These are phyloP conservation scores for Centropristis striata DNA, from an alignment of 2,113 vertebrate genomes.

Conservation along the genomic window DNA sequence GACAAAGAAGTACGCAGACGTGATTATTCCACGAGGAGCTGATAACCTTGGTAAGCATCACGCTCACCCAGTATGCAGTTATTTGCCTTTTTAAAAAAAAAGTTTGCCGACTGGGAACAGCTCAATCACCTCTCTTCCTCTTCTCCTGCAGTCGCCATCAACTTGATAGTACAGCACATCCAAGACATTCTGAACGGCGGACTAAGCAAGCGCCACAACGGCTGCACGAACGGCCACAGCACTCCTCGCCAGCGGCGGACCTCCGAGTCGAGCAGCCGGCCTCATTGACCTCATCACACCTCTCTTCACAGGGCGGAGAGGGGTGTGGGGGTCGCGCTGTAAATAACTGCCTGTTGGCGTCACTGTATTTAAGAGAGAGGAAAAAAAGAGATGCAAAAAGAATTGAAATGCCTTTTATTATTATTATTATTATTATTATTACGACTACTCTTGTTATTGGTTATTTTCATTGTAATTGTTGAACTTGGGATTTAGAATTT, in stretches of 20 bases:
- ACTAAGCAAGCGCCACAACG: constrained; percentile 92
- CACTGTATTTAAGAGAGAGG: constrained; percentile 74
- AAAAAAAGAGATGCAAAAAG: constrained; percentile 60
- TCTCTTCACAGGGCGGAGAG: constrained; percentile 68
- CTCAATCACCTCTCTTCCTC: not conserved
- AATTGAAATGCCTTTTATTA: constrained; percentile 82
- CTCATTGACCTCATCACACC: constrained; percentile 89
- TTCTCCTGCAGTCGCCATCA: constrained; percentile 92
- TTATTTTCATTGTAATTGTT: constrained; percentile 70
- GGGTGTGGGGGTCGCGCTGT: constrained; percentile 68
- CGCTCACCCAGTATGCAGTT: not conserved
- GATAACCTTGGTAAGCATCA: constrained; percentile 93
- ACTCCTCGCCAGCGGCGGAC: constrained; percentile 88
- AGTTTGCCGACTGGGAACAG: not conserved
- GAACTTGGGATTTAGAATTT: constrained; percentile 35
- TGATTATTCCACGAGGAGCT: constrained; percentile 97
- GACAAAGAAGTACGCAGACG: constrained; percentile 99
- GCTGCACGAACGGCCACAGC: constrained; percentile 89
- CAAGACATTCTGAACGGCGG: constrained; percentile 98
- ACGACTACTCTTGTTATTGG: constrained; percentile 67
- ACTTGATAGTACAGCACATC: constrained; percentile 98
- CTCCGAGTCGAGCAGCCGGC: constrained; percentile 95
- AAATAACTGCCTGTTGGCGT: constrained; percentile 76
- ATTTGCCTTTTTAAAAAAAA: not conserved
- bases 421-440: constrained; percentile 52